Evolutionary conservation across 1,140 invertebrate genomes (phyloP).

Genomic region (Panagrolaimus sp.): DNA sequence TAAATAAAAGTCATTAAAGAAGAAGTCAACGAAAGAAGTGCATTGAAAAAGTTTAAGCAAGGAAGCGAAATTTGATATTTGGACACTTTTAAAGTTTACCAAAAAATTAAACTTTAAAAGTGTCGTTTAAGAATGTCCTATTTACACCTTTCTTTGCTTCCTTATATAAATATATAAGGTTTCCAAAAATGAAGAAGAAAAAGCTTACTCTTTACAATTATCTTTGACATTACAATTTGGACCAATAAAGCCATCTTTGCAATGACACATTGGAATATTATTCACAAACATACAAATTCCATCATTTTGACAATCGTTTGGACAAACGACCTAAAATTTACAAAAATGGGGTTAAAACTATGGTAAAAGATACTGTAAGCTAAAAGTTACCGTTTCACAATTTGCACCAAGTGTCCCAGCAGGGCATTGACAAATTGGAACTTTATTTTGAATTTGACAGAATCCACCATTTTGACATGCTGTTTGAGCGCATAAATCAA

Average conservation of each 20-base stretch:
- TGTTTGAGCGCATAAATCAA: slow-evolving; percentile 20
- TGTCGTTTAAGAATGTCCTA: too few relatives aligned
- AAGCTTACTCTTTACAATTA: slow-evolving; percentile 34
- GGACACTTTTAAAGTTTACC: too few relatives aligned
- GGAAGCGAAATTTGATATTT: too few relatives aligned
- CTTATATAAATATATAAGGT: too few relatives aligned
- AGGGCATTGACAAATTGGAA: slow-evolving; percentile 35
- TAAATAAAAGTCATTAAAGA: too few relatives aligned
- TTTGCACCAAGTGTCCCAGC: slow-evolving; percentile 27
- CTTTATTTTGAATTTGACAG: slow-evolving; percentile 13
- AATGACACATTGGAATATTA: slow-evolving; percentile 8
- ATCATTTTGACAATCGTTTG: slow-evolving; percentile 27
- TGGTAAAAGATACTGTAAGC: too few relatives aligned
- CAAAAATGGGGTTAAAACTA: too few relatives aligned
- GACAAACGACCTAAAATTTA: neutral
- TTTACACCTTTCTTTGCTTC: too few relatives aligned
- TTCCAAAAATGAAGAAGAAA: neutral
- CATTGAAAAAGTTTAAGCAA: too few relatives aligned
- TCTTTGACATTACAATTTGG: slow-evolving; percentile 39
- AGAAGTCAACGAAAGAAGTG: too few relatives aligned
- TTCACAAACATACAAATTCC: slow-evolving; percentile 23
- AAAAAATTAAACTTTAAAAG: too few relatives aligned
- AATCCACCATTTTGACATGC: slow-evolving; percentile 22
- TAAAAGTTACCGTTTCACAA: neutral
- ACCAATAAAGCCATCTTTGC: slow-evolving; percentile 11